phyloP scores from a whole-genome alignment of 2,113 vertebrate genomes.

The Psilopsiagon aymara region DNA sequence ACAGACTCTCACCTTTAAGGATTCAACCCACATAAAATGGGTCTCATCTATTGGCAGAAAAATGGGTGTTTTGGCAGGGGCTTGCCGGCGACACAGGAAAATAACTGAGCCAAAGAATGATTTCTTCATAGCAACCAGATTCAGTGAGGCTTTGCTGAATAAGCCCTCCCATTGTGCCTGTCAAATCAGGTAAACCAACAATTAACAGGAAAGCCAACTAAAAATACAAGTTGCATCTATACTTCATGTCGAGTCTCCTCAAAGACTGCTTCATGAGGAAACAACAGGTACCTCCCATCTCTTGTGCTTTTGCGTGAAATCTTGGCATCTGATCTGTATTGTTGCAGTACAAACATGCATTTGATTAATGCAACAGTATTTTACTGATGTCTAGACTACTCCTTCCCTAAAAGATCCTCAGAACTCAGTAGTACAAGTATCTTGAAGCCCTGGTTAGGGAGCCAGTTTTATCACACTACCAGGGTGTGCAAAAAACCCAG shows the following conservation, averaged over 20 bases:
- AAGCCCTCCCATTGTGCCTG: conserved; percentile 88
- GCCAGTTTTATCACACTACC: background rate
- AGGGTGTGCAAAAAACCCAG: background rate
- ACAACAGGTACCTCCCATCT: background rate
- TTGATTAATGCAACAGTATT: background rate
- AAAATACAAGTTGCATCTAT: background rate
- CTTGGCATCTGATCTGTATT: background rate
- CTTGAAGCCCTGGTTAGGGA: background rate
- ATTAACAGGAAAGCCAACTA: background rate
- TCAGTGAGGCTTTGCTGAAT: conserved; percentile 76
- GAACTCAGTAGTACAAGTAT: background rate
- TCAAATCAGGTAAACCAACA: background rate
- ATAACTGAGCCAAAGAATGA: conserved; percentile 90
- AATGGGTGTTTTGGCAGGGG: conserved; percentile 61
- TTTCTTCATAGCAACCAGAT: conserved; percentile 80
- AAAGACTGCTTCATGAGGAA: background rate
- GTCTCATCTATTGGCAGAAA: conserved; percentile 83
- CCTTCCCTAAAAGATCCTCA: background rate
- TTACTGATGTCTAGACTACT: background rate
- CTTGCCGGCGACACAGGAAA: conserved; percentile 83
- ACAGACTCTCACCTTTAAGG: conserved; percentile 83
- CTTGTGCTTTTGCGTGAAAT: background rate
- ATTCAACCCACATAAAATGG: conserved; percentile 89
- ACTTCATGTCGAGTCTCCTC: background rate
- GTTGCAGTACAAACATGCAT: background rate